Percentiles rank a stretch among this genome's conserved stretches.
Conservation (phyloP, 1,140 invertebrate genomes). For the Drosophila melanogaster region Release_6_plus_ISO1_MT NT_033779.5:19301001-19301500, state of each 20-base stretch:
- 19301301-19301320: slow-evolving; percentile 61
- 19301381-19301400: slow-evolving; percentile 5
- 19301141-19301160: slow-evolving; percentile 68
- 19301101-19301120: slow-evolving; percentile 65
- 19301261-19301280: slow-evolving; percentile 46
- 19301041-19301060: slow-evolving; percentile 41
- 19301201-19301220: slow-evolving; percentile 62
- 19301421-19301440: slow-evolving; percentile 39
- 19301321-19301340: slow-evolving; percentile 63
- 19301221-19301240: slow-evolving; percentile 71
- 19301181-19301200: slow-evolving; percentile 65
- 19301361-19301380: not conserved
- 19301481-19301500: slow-evolving; percentile 42
- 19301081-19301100: slow-evolving; percentile 54
- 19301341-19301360: slow-evolving; percentile 37
- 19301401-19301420: slow-evolving; percentile 21
- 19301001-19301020: slow-evolving; percentile 44
- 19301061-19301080: slow-evolving; percentile 72
- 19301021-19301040: not conserved
- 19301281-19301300: slow-evolving; percentile 59
- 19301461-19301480: slow-evolving; percentile 23
- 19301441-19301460: slow-evolving; percentile 54
- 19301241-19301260: slow-evolving; percentile 60
- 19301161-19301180: slow-evolving; percentile 73
- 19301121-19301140: slow-evolving; percentile 62